A percentile compares a stretch with the other conserved stretches of the same genome.
Evolutionary conservation across 2,113 vertebrate species (phyloP).

Genomic region (Nothocercus nigrocapillus): DNA sequence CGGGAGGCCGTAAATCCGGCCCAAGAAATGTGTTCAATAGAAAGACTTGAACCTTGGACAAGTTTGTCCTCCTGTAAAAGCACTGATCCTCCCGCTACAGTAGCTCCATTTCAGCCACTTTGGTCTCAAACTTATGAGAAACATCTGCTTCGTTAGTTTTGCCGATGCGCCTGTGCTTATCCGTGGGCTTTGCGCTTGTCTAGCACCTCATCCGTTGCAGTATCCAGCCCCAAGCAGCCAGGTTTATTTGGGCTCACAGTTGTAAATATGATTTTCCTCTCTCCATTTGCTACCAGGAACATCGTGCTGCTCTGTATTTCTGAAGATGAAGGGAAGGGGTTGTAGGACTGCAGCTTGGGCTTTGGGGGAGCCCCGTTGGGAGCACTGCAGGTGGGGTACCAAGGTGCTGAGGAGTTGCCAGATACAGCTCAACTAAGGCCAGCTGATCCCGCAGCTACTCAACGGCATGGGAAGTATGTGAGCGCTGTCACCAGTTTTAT

Average conservation of each 20-base stretch:
- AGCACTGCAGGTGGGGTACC: background rate
- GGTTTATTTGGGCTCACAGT: background rate
- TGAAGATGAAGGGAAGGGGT: background rate
- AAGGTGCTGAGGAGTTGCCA: background rate
- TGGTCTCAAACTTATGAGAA: background rate
- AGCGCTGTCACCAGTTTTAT: background rate
- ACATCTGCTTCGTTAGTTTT: background rate
- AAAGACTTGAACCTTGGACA: background rate
- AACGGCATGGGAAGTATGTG: rapidly evolving
- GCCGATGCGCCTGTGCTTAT: background rate
- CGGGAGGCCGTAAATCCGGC: background rate
- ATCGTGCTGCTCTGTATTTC: background rate
- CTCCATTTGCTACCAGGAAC: background rate
- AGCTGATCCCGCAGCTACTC: background rate
- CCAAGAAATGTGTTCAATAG: background rate
- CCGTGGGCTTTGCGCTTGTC: background rate
- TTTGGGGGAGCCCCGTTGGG: rapidly evolving
- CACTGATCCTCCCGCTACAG: background rate
- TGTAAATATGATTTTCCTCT: background rate
- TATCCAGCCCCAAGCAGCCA: background rate
- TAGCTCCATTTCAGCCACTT: background rate
- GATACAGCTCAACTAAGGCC: background rate
- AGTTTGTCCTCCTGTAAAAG: background rate
- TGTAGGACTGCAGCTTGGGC: background rate
- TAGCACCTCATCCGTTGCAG: background rate